Base-by-base conservation (phyloP, 1,140 invertebrate genomes). In the Zaprionus taronus region DNA sequence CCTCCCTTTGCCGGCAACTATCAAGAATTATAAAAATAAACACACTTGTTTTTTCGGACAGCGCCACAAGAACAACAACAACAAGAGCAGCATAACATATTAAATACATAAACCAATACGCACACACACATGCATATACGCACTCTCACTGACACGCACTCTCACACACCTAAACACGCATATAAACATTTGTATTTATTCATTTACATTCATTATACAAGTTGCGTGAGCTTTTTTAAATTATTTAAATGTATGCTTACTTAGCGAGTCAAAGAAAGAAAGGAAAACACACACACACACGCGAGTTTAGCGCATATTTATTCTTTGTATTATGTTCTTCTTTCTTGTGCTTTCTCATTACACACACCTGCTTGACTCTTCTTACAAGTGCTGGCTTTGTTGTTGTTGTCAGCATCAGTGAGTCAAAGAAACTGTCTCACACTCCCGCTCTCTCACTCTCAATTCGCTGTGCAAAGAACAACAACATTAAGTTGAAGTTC, bases 1-100 rank as follows among this genome's bases (percentile, higher is more conserved):
- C 4, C 9, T 34, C 31, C 31, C 31, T 34, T 9, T 67, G 71
- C 63, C 71, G 71, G 64, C 62, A 53, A 41, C 58, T 65, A 81
- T 53, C 17, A 41, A 56, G 69, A 78, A 74, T 83, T 85, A 79
- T 82, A 86, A 86, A 83, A 78, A 82, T 79, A 79, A 65, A 82
- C 78, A 68, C 78, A 73, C 80, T 81, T 82, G 65, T 79, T 82
- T 53, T 41, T 41, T 47, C n/a, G 41, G 41, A 47, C 41, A 47
- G 41, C 7, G n/a, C 5, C 38, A 41, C 15, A n/a, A 41, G 38
- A 41, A 41, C 38, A 41, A 41, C 38, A 41, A 41, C 0, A 41
- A 41, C 15, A 41, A 5, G 17, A 28, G 44, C 28, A 56, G 34
- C 20, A 34, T 56, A 51, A 44, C 55, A 67, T 38, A 58, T 56